These are phyloP conservation scores for Marmota flaviventris DNA, from an alignment of 2,113 vertebrate species.

Conservation along the genomic window DNA sequence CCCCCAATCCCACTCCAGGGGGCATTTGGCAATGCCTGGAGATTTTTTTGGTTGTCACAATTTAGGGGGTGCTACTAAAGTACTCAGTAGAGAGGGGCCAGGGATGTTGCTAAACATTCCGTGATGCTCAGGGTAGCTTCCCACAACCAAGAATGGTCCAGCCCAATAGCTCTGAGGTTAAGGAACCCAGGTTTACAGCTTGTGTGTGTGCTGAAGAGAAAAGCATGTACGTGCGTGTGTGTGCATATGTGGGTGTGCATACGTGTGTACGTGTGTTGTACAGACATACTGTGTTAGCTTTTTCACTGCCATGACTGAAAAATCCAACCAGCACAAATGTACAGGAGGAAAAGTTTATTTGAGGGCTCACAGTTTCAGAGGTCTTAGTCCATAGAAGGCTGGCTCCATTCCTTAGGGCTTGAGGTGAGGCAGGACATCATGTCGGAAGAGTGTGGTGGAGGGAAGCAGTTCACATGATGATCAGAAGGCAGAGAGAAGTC, in stretches of 20 bases:
- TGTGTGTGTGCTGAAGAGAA: not conserved
- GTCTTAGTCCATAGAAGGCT: too few species aligned
- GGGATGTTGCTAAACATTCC: not conserved
- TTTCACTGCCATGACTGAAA: too few species aligned
- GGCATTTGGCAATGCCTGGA: not conserved
- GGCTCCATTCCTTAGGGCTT: too few species aligned
- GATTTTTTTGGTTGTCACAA: not conserved
- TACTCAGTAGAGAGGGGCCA: not conserved
- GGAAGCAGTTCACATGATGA: too few species aligned
- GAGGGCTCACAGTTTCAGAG: too few species aligned
- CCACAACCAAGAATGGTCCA: not conserved
- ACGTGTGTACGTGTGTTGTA: too few species aligned
- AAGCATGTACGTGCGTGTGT: not conserved
- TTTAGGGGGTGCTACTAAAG: not conserved
- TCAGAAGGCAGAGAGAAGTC: too few species aligned
- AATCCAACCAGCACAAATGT: too few species aligned
- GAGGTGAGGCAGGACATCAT: too few species aligned
- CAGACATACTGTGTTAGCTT: too few species aligned
- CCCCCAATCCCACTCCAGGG: not conserved
- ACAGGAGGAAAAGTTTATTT: too few species aligned
- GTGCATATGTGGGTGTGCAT: not conserved
- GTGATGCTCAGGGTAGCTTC: not conserved
- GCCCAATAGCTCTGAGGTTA: not conserved
- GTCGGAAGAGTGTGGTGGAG: too few species aligned
- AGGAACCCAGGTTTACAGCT: not conserved